Percentiles rank a stretch among this genome's conserved stretches.
These are phyloP conservation scores for Chondrosia reniformis DNA, from an alignment of 37 sponge, comb jelly and placozoan genomes.

Conservation along the genomic window DNA sequence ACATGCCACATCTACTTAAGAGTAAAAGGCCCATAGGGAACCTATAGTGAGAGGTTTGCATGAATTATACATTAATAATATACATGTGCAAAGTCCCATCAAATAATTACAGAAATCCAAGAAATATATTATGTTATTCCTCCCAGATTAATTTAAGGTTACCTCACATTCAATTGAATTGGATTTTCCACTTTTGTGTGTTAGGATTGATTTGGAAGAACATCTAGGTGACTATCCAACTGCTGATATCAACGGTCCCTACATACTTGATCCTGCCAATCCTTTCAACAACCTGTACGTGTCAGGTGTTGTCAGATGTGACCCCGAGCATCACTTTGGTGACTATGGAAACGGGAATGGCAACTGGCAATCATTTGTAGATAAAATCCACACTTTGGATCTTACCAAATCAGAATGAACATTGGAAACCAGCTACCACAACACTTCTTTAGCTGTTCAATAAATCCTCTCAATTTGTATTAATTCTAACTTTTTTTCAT, in stretches of 20 bases:
- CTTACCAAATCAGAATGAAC: neutral
- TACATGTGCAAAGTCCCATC: too few relatives aligned
- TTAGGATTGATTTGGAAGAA: neutral
- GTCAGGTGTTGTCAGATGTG: slow-evolving; percentile 43
- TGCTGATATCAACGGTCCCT: slow-evolving; percentile 11
- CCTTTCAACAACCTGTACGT: slow-evolving; percentile 61
- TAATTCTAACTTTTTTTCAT: too few relatives aligned
- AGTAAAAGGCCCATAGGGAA: too few relatives aligned
- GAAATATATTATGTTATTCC: too few relatives aligned
- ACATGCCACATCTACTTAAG: too few relatives aligned
- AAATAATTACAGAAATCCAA: too few relatives aligned
- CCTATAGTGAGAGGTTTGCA: too few relatives aligned
- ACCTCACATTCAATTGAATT: neutral
- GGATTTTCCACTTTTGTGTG: neutral
- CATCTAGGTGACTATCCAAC: neutral
- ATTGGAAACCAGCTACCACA: neutral
- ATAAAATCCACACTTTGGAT: neutral
- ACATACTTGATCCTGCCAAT: slow-evolving; percentile 56
- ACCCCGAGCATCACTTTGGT: slow-evolving; percentile 1
- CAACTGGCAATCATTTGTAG: slow-evolving; percentile 1
- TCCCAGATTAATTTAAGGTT: neutral
- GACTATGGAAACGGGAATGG: neutral
- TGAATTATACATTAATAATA: too few relatives aligned
- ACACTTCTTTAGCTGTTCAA: neutral
- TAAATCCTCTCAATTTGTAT: neutral